Base-by-base conservation (phyloP, 2,888 invertebrate species). In the Eledona agricola region DNA sequence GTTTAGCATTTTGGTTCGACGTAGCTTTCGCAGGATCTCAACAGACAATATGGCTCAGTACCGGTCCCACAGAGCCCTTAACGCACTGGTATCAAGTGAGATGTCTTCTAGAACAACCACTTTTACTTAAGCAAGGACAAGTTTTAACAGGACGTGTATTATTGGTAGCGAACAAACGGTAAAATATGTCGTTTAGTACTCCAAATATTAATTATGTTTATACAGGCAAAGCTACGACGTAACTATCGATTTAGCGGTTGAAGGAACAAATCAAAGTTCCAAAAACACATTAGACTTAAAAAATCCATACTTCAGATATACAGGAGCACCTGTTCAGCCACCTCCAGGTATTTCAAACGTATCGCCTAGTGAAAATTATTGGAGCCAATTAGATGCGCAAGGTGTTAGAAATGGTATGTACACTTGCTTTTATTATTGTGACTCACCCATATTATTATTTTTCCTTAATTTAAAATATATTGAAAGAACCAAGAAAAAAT, bases 71-170 rank as follows among this genome's bases (percentile, higher is more conserved):
- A 1, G 97, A 98, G 74, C 96, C 97, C 0, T 80, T 99, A 10
- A 99, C 98, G 15, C 98, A 99, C 77, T 99, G 98, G 99, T 98
- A 99, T 77, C 97, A 98, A 79, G 97, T 98, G 1, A 85, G 98
- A 16, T 99, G 98, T 75, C 82, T 99, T 56, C 77, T 99, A 43
- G 93, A 95, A 72, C 90, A 90, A 63, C 98, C 98, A 1, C 84
- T 99, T 31, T 89, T 98, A 71, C 93, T 93, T 11, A 95, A 96
- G 78, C 91, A 93, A 75, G 97, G 97, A 1, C 96, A 98, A 73
- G 83, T 88, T 4, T 79, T 97, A 42, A 89, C 89, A 1, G 98
- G 97, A 1, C 83, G 88, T 65, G 95, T 96, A 17, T 76, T 92
- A 50, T 81, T 98, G 60, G 81, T 91, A 58, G 96, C 97, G 6